Percentiles rank a stretch among this genome's conserved stretches.
Evolutionary conservation across 2,888 invertebrate genomes (phyloP).

Genomic region (Limnephilus lunatus): DNA sequence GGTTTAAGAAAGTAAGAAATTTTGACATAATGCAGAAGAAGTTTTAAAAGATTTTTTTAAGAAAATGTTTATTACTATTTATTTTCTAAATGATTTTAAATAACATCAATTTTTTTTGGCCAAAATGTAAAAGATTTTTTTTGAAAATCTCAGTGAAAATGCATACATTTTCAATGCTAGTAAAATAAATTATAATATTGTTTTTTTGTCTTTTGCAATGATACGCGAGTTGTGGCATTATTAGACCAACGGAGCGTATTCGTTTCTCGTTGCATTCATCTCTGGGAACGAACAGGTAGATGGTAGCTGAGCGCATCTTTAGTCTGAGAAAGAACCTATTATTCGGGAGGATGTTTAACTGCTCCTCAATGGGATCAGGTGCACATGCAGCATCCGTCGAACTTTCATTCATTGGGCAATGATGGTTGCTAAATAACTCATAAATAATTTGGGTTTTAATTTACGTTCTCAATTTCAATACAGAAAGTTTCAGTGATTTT

Average conservation of each 20-base stretch:
- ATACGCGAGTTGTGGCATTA: neutral
- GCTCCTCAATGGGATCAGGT: slow-evolving; percentile 45
- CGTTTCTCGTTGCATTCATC: slow-evolving; percentile 30
- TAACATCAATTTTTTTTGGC: no score
- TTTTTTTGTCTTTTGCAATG: neutral
- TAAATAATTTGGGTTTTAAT: neutral
- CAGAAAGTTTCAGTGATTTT: no score
- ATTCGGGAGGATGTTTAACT: slow-evolving; percentile 44
- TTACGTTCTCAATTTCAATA: neutral
- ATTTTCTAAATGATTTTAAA: no score
- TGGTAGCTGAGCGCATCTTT: slow-evolving; percentile 46
- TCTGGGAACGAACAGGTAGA: slow-evolving; percentile 47
- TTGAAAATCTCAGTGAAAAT: no score
- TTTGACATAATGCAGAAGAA: no score
- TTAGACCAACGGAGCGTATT: neutral
- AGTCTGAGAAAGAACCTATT: slow-evolving; percentile 27
- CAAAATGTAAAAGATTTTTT: no score
- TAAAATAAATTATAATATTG: no score
- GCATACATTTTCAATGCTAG: no score
- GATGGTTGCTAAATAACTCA: neutral
- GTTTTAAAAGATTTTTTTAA: no score
- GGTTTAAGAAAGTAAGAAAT: no score
- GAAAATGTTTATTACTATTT: no score
- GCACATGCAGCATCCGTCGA: slow-evolving; percentile 28
- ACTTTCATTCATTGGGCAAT: slow-evolving; percentile 27